Percentiles rank a stretch among this genome's conserved stretches.
Conservation (phyloP, 1,140 invertebrate genomes). For the Holotrichia oblita region DNA sequence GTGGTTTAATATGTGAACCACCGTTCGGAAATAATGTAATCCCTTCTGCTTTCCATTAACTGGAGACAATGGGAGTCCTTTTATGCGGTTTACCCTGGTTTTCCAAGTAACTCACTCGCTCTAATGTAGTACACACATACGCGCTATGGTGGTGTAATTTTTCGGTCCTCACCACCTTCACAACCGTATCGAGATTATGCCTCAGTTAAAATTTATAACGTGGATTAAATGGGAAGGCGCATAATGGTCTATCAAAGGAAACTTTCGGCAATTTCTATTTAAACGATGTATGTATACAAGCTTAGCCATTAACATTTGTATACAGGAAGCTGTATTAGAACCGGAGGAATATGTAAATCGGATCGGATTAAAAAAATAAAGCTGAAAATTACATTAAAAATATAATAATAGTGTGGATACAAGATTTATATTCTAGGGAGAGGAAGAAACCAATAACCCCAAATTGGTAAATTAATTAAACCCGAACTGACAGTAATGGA, state of each 20-base stretch:
- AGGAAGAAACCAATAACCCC: no score
- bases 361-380: no score
- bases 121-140: not conserved
- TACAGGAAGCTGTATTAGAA: no score
- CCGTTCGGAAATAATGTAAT: slow-evolving; percentile 17
- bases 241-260: slow-evolving; percentile 4
- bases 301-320: no score
- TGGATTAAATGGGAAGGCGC: not conserved
- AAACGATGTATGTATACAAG: not conserved
- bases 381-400: no score
- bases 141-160: not conserved
- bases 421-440: no score
- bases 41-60: slow-evolving; percentile 19
- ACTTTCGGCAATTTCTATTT: slow-evolving; percentile 1
- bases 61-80: slow-evolving; percentile 16
- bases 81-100: slow-evolving; percentile 15
- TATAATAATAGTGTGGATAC: no score
- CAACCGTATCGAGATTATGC: not conserved
- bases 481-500: no score
- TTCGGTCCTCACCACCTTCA: not conserved
- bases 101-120: not conserved
- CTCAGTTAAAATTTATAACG: slow-evolving; percentile 9
- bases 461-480: no score
- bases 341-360: no score
- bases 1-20: slow-evolving; percentile 12